Evolutionary conservation across 2,888 invertebrate species (phyloP).

Genomic region (Luperina nickerlii): DNA sequence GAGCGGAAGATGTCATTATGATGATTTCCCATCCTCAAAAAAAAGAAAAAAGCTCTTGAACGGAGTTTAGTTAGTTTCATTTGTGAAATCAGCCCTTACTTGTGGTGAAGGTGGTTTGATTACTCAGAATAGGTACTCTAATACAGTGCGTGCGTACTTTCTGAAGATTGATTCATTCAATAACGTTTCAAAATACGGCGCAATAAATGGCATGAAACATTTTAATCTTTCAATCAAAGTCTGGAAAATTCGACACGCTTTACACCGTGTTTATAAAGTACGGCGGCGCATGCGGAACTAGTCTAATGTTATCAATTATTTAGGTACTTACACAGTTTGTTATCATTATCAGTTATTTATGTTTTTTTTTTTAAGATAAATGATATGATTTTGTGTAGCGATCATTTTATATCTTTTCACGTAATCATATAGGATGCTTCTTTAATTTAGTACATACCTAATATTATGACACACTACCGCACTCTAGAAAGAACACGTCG

Average conservation of each 20-base stretch:
- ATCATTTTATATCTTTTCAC: background rate
- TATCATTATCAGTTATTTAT: constrained; percentile 39
- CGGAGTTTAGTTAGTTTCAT: background rate
- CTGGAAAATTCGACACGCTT: constrained; percentile 7
- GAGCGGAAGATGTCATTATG: no score
- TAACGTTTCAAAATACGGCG: constrained; percentile 32
- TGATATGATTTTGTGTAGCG: background rate
- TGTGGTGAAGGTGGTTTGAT: constrained; percentile 16
- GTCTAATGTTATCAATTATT: constrained; percentile 21
- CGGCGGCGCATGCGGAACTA: constrained; percentile 2
- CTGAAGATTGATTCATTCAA: constrained; percentile 22
- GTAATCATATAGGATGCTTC: background rate
- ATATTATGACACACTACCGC: background rate
- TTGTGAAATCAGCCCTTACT: background rate
- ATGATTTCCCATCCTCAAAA: no score
- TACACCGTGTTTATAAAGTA: constrained; percentile 3
- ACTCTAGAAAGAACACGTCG: background rate
- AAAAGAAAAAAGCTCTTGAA: background rate
- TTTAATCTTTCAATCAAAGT: constrained; percentile 23
- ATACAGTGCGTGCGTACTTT: constrained; percentile 21
- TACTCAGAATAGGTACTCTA: background rate
- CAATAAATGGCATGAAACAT: constrained; percentile 24
- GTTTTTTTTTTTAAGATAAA: constrained; percentile 9
- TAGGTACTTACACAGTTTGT: constrained; percentile 3
- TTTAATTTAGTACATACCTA: background rate